Conservation (phyloP, 2,888 invertebrate species). For the Priapulus caudatus region DNA sequence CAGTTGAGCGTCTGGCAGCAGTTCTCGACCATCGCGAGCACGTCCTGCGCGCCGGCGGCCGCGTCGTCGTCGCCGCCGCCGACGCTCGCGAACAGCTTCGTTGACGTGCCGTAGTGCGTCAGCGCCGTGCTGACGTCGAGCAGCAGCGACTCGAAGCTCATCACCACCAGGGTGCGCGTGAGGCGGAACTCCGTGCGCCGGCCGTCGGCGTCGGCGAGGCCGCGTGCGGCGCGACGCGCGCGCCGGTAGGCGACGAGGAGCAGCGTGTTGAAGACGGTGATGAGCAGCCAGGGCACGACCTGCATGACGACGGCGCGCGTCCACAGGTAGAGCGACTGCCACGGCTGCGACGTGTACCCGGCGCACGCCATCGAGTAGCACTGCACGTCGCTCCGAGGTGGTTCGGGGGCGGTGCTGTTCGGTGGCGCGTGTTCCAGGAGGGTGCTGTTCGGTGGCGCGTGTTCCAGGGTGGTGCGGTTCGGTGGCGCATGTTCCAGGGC, state of each 20-base stretch:
- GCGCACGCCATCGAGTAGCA: neutral
- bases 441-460: too few relatives aligned
- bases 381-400: too few relatives aligned
- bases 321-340: neutral
- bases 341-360: neutral
- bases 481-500: too few relatives aligned
- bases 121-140: neutral
- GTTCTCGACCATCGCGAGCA: neutral
- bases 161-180: neutral
- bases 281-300: neutral
- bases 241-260: neutral
- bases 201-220: neutral
- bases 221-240: neutral
- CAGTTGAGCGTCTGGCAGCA: neutral
- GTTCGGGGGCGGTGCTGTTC: neutral
- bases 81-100: neutral
- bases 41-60: too few relatives aligned
- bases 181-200: neutral
- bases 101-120: neutral
- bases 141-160: neutral
- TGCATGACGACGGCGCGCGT: neutral
- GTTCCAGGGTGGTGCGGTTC: neutral
- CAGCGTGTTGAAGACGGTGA: neutral
- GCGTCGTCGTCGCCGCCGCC: neutral
- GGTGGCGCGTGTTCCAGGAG: too few relatives aligned